phyloP scores from a whole-genome alignment of 2,113 vertebrate genomes.

The Rousettus leschenaultii region DNA sequence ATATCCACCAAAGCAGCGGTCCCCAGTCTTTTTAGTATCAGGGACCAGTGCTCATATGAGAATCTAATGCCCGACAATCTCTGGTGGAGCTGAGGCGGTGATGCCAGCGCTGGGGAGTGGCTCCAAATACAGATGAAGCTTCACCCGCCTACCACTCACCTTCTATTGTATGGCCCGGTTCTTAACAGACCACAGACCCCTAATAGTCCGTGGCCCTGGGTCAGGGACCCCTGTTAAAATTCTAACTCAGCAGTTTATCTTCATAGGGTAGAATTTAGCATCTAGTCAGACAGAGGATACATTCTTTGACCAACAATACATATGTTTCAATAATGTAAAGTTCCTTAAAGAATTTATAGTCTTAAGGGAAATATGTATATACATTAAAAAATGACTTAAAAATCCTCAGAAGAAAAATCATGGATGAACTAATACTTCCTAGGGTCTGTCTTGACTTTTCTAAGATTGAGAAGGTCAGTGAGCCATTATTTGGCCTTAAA shows the following conservation, averaged over 20 bases:
- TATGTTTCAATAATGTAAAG: not conserved
- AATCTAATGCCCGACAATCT: too few relatives aligned
- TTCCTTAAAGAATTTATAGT: constrained; percentile 32
- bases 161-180: too few relatives aligned
- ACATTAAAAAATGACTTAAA: constrained; percentile 21
- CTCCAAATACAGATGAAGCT: too few relatives aligned
- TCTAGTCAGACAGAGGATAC: not conserved
- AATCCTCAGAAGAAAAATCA: constrained; percentile 22
- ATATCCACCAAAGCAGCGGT: not conserved
- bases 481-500: constrained; percentile 28
- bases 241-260: not conserved
- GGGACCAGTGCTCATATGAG: too few relatives aligned
- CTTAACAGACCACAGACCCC: too few relatives aligned
- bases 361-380: not conserved
- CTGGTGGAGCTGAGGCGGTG: too few relatives aligned
- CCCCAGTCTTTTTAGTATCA: too few relatives aligned
- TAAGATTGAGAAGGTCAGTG: not conserved
- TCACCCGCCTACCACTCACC: too few relatives aligned
- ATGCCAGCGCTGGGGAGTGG: too few relatives aligned
- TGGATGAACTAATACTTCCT: not conserved
- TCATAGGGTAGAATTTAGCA: not conserved
- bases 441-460: not conserved
- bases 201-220: too few relatives aligned
- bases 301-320: not conserved
- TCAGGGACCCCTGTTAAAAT: not conserved